Percentiles rank a stretch among this genome's conserved stretches.
These are phyloP conservation scores for Salminus brasiliensis DNA, from an alignment of 2,113 vertebrate genomes.

Conservation along the genomic window DNA sequence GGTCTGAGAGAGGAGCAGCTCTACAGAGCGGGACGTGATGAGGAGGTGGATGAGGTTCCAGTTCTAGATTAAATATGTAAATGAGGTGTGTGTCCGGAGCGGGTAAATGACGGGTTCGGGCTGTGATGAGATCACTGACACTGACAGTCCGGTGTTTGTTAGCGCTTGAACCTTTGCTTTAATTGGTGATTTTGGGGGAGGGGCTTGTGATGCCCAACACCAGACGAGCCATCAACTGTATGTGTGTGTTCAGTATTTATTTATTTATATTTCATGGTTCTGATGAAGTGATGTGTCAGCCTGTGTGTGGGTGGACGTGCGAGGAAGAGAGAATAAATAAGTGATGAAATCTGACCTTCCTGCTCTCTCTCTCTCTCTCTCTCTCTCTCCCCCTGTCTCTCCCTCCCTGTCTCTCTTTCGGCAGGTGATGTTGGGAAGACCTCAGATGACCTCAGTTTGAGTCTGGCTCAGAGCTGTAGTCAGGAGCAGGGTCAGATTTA, in stretches of 20 bases:
- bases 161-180: too few species aligned
- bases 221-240: too few species aligned
- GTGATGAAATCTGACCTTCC: conserved; percentile 52
- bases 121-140: too few species aligned
- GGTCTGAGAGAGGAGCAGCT: too few species aligned
- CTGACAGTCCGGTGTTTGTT: too few species aligned
- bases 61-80: too few species aligned
- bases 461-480: conserved; percentile 93
- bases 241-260: not conserved
- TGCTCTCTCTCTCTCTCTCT: conserved; percentile 42
- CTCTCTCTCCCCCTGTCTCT: conserved; percentile 27
- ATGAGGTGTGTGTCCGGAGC: too few species aligned
- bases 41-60: too few species aligned
- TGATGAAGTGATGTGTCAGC: not conserved
- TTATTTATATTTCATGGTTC: not conserved
- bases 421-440: conserved; percentile 89
- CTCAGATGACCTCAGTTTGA: conserved; percentile 94
- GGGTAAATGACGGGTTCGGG: too few species aligned
- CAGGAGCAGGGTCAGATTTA: conserved; percentile 90
- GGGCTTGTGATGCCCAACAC: too few species aligned
- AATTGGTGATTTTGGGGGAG: too few species aligned
- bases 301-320: not conserved
- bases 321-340: conserved; percentile 55
- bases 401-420: conserved; percentile 50
- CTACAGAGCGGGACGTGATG: too few species aligned